Evolutionary conservation across 2,888 invertebrate genomes (phyloP).

Genomic region (Macrosoma leucophasiata): DNA sequence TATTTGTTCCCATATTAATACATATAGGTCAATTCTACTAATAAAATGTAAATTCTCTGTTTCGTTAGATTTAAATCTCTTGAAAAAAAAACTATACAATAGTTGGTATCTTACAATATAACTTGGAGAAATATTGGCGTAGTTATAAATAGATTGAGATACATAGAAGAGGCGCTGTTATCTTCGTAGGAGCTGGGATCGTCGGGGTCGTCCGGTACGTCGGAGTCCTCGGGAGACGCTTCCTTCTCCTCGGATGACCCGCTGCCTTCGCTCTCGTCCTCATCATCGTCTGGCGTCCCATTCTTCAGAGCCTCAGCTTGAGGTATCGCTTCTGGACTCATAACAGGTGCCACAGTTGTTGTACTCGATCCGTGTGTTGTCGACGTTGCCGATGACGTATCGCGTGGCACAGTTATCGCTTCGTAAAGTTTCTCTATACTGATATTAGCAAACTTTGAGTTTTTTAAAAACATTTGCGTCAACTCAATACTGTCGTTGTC

Average conservation of each 20-base stretch:
- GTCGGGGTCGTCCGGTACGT: constrained; percentile 52
- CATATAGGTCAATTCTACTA: constrained; percentile 38
- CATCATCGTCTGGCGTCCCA: constrained; percentile 62
- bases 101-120: constrained; percentile 35
- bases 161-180: constrained; percentile 37
- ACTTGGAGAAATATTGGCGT: constrained; percentile 15
- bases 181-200: constrained; percentile 62
- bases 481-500: constrained; percentile 34
- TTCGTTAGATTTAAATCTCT: constrained; percentile 28
- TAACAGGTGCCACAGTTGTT: not conserved
- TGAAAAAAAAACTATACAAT: no score
- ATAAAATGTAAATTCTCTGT: constrained; percentile 40
- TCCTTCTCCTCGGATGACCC: constrained; percentile 51
- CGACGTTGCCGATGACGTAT: constrained; percentile 24
- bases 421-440: constrained; percentile 39
- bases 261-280: constrained; percentile 62
- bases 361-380: constrained; percentile 16
- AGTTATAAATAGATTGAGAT: constrained; percentile 24
- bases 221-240: no score
- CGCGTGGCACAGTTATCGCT: constrained; percentile 33
- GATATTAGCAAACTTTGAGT: constrained; percentile 39
- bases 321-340: constrained; percentile 30
- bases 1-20: constrained; percentile 47
- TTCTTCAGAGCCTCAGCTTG: constrained; percentile 55
- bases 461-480: constrained; percentile 42